Conservation (phyloP, 2,888 invertebrate species). For the Cheilosia urbana region DNA sequence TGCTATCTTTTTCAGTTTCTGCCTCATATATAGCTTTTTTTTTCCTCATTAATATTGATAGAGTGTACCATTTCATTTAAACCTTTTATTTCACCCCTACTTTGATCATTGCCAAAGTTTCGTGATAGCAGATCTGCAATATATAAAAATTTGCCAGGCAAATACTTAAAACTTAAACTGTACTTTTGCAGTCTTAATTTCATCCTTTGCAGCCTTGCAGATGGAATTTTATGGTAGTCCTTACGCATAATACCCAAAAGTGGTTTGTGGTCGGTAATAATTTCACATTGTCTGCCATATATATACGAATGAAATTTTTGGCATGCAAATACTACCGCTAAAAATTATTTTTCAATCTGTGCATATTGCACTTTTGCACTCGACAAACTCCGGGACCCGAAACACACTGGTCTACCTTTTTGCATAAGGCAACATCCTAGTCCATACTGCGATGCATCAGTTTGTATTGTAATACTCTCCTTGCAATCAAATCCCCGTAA, state of each 20-base stretch:
- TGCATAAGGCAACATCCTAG: conserved; percentile 20
- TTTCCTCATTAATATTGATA: too few relatives aligned
- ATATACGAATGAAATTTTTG: conserved; percentile 22
- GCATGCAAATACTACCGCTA: conserved; percentile 46
- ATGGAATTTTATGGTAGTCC: too few relatives aligned
- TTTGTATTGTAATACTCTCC: conserved; percentile 3
- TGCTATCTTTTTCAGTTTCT: too few relatives aligned
- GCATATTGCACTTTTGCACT: conserved; percentile 74
- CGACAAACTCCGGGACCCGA: conserved; percentile 76
- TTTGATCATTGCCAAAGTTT: too few relatives aligned
- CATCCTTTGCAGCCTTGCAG: conserved; percentile 32
- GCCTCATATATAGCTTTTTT: too few relatives aligned
- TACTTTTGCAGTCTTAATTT: conserved; percentile 51
- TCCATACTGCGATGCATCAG: too few relatives aligned
- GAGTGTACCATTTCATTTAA: too few relatives aligned
- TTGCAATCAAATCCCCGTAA: conserved; percentile 57
- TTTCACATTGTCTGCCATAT: conserved; percentile 2
- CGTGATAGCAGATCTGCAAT: too few relatives aligned
- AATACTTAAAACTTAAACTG: too few relatives aligned
- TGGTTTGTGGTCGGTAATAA: conserved; percentile 1
- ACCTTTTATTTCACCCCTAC: too few relatives aligned
- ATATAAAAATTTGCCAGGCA: too few relatives aligned
- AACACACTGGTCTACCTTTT: conserved; percentile 59
- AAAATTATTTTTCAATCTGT: conserved; percentile 74
- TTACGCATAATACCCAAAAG: too few relatives aligned